Conservation (phyloP, 2,888 invertebrate genomes). For the Tanypteryx hageni region DNA sequence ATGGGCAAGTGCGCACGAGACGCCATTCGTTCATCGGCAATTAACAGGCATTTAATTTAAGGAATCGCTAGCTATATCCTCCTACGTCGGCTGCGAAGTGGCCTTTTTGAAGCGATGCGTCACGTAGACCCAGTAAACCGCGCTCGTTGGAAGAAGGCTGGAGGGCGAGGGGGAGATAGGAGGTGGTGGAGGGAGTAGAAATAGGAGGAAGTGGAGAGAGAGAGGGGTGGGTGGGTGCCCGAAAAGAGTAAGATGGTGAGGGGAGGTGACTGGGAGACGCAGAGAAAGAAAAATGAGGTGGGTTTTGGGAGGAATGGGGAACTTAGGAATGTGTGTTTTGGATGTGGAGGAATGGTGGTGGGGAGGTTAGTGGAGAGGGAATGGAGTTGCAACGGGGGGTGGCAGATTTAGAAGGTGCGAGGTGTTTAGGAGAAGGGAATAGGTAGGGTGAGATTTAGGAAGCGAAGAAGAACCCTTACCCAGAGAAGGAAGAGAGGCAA, state of each 20-base stretch:
- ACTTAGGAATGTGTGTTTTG: no score
- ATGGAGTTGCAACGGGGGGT: no score
- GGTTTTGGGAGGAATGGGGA: no score
- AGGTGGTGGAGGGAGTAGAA: not conserved
- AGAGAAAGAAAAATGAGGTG: no score
- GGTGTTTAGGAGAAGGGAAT: no score
- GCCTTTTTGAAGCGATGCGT: not conserved
- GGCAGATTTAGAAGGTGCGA: no score
- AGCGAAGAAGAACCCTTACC: not conserved
- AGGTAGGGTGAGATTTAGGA: not conserved
- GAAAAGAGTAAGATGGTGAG: not conserved
- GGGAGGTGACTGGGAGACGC: no score
- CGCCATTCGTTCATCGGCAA: not conserved
- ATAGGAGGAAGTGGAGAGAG: not conserved
- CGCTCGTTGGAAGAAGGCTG: not conserved
- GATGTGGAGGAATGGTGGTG: no score
- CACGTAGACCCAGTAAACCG: not conserved
- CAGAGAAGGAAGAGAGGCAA: not conserved
- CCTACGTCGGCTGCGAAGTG: not conserved
- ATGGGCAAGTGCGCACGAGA: not conserved
- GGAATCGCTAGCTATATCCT: not conserved
- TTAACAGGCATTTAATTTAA: slow-evolving; percentile 24
- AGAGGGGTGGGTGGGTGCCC: not conserved
- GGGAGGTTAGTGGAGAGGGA: no score
- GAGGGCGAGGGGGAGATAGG: not conserved